Evolutionary conservation across 2,888 invertebrate genomes (phyloP).

Genomic region (Nomada fucata): DNA sequence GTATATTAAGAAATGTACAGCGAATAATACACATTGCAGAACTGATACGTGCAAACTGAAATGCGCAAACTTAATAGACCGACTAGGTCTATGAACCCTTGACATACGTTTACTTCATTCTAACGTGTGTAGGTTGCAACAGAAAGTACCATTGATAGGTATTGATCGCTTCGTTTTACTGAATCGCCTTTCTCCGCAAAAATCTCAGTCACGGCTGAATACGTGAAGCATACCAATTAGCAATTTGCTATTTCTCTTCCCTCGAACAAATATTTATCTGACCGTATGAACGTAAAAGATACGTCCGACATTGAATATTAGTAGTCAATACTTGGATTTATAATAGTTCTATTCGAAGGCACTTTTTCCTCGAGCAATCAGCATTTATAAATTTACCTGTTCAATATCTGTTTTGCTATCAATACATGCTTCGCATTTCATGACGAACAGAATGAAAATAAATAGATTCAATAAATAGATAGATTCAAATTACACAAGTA

Average conservation of each 20-base stretch:
- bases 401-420: too few species aligned
- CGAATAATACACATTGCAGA: not conserved
- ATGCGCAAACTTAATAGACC: slow-evolving; percentile 41
- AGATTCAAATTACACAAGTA: too few species aligned
- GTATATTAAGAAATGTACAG: not conserved
- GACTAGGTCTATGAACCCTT: slow-evolving; percentile 71
- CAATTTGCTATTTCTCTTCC: not conserved
- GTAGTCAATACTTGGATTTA: too few species aligned
- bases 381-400: too few species aligned
- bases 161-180: slow-evolving; percentile 50
- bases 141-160: slow-evolving; percentile 51
- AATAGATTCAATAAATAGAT: too few species aligned
- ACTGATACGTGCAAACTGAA: not conserved
- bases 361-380: too few species aligned
- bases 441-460: too few species aligned
- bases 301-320: too few species aligned
- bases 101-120: slow-evolving; percentile 49
- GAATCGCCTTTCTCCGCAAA: slow-evolving; percentile 25
- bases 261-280: not conserved
- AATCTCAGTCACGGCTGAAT: slow-evolving; percentile 11
- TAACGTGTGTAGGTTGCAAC: slow-evolving; percentile 26
- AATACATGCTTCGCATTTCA: too few species aligned
- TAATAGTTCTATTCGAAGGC: too few species aligned
- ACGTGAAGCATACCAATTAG: not conserved
- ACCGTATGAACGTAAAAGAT: not conserved